Conservation (phyloP, 2,888 invertebrate species). For the Tetanocera ferruginea region DNA sequence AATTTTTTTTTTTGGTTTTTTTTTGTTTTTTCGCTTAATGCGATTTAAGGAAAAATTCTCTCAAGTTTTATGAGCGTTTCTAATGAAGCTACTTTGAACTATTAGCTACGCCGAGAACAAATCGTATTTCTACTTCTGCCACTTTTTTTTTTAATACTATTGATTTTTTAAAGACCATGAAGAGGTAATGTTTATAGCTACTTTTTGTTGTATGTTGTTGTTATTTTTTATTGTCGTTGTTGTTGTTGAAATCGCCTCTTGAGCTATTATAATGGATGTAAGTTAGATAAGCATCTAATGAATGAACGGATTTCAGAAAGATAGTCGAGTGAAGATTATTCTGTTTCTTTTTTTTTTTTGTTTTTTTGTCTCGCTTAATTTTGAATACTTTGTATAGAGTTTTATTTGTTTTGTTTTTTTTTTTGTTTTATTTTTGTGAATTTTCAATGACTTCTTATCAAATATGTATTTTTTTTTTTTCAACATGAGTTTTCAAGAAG, state of each 20-base stretch:
- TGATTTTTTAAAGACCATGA: too few species aligned
- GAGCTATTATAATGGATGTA: neutral
- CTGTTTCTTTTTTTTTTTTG: neutral
- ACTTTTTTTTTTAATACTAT: too few species aligned
- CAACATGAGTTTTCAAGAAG: neutral
- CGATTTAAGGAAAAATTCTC: neutral
- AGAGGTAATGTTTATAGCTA: too few species aligned
- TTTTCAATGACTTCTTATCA: constrained; percentile 11
- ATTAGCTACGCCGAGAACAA: neutral
- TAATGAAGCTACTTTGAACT: constrained; percentile 1
- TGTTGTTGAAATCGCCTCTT: too few species aligned
- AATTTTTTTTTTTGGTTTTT: too few species aligned
- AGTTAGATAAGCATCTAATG: neutral
- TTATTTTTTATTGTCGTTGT: too few species aligned
- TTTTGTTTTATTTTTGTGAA: neutral
- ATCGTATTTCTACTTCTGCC: too few species aligned
- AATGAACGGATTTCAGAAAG: neutral
- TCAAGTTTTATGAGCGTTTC: neutral
- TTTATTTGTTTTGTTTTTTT: neutral
- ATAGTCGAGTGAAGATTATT: neutral
- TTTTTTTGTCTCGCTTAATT: neutral
- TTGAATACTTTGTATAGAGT: constrained; percentile 4
- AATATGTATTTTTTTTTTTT: neutral
- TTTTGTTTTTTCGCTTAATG: neutral
- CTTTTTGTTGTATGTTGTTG: too few species aligned